phyloP scores from a whole-genome alignment of 2,888 invertebrate genomes.

The Ectobius pallidus region DNA sequence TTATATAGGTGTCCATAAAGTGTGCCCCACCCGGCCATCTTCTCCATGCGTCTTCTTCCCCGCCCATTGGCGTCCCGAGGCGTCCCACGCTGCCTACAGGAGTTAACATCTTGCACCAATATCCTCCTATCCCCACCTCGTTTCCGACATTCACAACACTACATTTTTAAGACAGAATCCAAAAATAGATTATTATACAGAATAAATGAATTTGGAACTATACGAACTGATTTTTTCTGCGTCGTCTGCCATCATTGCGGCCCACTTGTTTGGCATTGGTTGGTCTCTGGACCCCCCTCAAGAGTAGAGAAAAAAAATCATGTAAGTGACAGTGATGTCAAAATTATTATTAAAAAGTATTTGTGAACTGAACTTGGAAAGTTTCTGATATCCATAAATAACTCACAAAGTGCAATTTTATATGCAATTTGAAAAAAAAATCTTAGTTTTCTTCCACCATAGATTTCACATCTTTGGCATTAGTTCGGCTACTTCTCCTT shows the following conservation, averaged over 20 bases:
- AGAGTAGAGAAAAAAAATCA: background rate
- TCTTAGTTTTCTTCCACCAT: no score
- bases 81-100: background rate
- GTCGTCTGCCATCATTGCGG: background rate
- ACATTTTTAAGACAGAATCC: background rate
- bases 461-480: no score
- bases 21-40: background rate
- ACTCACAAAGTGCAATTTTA: no score
- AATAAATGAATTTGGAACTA: background rate
- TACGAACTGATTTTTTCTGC: background rate
- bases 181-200: constrained; percentile 30
- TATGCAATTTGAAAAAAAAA: no score
- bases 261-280: constrained; percentile 5
- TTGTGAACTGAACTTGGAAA: no score
- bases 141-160: background rate
- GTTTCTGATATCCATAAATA: no score
- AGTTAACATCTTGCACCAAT: background rate
- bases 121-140: background rate
- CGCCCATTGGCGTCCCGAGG: background rate
- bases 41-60: background rate
- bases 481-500: no score
- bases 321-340: background rate
- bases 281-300: background rate
- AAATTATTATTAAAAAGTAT: no score
- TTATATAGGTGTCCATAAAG: constrained; percentile 26